Base-by-base conservation (phyloP, 2,797 vertebrate genomes). In the Sphaeramia orbicularis region DNA sequence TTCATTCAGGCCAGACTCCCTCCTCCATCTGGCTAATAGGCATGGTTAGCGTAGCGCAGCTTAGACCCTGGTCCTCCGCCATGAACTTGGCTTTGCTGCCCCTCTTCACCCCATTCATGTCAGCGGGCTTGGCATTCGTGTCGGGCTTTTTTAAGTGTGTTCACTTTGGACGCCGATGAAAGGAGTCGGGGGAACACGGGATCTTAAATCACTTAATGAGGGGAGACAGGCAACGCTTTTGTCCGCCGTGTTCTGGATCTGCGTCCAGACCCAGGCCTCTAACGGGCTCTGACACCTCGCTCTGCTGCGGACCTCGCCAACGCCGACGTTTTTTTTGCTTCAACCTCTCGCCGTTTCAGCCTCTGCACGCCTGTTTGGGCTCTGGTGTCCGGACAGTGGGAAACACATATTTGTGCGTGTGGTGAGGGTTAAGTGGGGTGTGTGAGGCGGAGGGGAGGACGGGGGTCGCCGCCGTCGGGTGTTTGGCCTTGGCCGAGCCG, bases 131-230 rank as follows among this genome's bases (percentile, higher is more conserved):
- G 87, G 85, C 86, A 77, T 76, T 85, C 85, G 85, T 81, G 72
- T 90, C 51, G 75, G 72, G 74, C 65, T 81, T 91, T 91, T 90
- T 73, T n/a, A 86, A 87, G 84, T 84, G 75, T 78, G 87, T 90
- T 90, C 86, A 80, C 71, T 89, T 84, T 92, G 89, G 86, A 81
- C 74, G 44, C 59, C 70, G 86, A 91, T 91, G 89, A 91, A 89
- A 91, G 89, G 84, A 82, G 78, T 74, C 47, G 73, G 64, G 81
- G 80, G 89, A 90, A 91, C 86, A 86, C 74, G 84, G 91, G 89
- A 90, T 86, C 86, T 83, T 88, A 91, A 93, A 93, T 93, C 90
- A 90, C 83, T 88, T 91, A 91, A 93, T 89, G 86, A 91, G 87
- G 88, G 89, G 80, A 92, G 90, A 93, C 91, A 90, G 83, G 87